Evolutionary conservation across 1,140 invertebrate species (phyloP).

Genomic region (Parapsyche elsis): DNA sequence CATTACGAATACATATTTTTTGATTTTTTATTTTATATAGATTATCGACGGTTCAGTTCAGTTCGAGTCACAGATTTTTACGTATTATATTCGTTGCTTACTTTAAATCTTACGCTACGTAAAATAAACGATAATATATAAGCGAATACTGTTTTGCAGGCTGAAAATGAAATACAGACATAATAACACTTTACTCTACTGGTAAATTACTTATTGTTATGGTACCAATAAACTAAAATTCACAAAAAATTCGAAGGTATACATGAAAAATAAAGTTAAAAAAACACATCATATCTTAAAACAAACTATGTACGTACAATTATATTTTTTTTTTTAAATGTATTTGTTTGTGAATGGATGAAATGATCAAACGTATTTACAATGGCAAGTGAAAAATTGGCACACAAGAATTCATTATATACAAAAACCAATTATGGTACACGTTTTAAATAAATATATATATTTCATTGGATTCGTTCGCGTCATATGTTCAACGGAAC

Average conservation of each 20-base stretch:
- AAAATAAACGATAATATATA: conserved; percentile 1
- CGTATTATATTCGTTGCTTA: not conserved
- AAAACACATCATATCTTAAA: too few relatives aligned
- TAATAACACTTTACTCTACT: conserved; percentile 51
- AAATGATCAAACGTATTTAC: conserved; percentile 50
- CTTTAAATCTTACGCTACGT: too few relatives aligned
- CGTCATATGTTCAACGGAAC: conserved; percentile 52
- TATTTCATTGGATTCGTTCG: not conserved
- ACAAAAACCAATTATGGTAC: conserved; percentile 47
- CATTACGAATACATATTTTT: too few relatives aligned
- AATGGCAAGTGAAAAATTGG: conserved; percentile 52
- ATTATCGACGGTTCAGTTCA: not conserved
- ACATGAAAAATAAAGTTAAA: conserved; percentile 6
- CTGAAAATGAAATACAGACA: conserved; percentile 47
- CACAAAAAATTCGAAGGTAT: not conserved
- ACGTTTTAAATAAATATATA: conserved; percentile 53
- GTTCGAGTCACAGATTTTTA: not conserved
- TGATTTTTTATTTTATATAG: not conserved
- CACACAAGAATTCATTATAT: conserved; percentile 56
- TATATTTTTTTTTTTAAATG: not conserved
- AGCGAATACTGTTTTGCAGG: conserved; percentile 53
- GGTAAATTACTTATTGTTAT: conserved; percentile 54
- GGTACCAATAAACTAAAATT: conserved; percentile 42
- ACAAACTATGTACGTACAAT: too few relatives aligned
- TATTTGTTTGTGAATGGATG: not conserved